A percentile compares a stretch with the other conserved stretches of the same genome.
Evolutionary conservation across 2,113 vertebrate species (phyloP).

Genomic region (Tonatia bakeri): DNA sequence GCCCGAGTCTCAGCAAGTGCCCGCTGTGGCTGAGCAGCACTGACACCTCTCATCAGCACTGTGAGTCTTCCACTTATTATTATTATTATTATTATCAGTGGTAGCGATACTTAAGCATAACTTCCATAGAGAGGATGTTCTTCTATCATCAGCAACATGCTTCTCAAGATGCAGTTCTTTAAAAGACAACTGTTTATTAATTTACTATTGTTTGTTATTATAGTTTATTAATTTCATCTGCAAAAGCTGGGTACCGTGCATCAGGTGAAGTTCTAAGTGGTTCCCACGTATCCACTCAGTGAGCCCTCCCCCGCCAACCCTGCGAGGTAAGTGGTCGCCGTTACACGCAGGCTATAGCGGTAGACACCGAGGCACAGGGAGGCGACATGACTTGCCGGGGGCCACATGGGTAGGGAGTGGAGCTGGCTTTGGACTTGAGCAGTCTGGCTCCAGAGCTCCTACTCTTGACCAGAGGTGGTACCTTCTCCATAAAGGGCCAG

Average conservation of each 20-base stretch:
- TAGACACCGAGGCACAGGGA: background rate
- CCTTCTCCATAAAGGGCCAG: background rate
- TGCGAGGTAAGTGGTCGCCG: fast-evolving
- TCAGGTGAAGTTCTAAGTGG: background rate
- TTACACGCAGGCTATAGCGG: background rate
- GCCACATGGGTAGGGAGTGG: background rate
- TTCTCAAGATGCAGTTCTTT: background rate
- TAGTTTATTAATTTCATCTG: background rate
- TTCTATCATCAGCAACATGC: background rate
- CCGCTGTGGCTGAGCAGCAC: background rate
- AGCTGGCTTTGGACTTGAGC: background rate
- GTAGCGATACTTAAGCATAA: background rate
- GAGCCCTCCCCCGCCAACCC: background rate
- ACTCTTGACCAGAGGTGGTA: background rate
- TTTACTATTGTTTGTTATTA: background rate
- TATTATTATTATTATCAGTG: background rate
- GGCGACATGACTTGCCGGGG: background rate
- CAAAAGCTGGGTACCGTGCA: background rate
- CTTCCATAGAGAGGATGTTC: background rate
- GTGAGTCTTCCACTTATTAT: background rate
- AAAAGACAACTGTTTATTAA: background rate
- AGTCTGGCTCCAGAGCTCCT: background rate
- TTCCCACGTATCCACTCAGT: fast-evolving
- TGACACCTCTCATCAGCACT: fast-evolving
- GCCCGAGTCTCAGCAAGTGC: background rate